These are phyloP conservation scores for Cosmia pyralina DNA, from an alignment of 2,888 invertebrate genomes.

Conservation along the genomic window DNA sequence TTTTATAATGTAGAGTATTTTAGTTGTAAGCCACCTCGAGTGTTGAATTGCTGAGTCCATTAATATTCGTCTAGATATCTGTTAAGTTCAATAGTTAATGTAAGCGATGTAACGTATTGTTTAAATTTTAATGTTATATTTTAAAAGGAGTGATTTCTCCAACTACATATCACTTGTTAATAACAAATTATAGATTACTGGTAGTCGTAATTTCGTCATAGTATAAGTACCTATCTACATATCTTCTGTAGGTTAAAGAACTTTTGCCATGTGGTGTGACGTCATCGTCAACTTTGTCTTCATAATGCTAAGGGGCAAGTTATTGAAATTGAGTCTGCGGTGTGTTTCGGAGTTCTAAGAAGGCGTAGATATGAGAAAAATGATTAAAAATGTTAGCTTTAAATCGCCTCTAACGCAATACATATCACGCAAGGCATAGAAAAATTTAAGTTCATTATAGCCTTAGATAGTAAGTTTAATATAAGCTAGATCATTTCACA, in stretches of 20 bases:
- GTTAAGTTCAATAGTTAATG: constrained; percentile 79
- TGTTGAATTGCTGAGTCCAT: constrained; percentile 87
- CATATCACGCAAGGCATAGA: constrained; percentile 90
- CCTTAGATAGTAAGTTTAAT: constrained; percentile 81
- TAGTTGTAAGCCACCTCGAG: constrained; percentile 87
- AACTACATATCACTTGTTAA: constrained; percentile 90
- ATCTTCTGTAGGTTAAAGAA: constrained; percentile 73
- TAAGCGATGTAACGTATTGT: constrained; percentile 81
- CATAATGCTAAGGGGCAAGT: constrained; percentile 69
- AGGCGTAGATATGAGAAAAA: constrained; percentile 70
- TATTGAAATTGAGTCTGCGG: constrained; percentile 67
- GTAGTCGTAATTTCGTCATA: constrained; percentile 87
- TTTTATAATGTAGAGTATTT: constrained; percentile 82
- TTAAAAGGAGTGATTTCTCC: constrained; percentile 87
- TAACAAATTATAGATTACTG: constrained; percentile 86
- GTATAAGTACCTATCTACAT: constrained; percentile 67
- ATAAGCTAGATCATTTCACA: constrained; percentile 88
- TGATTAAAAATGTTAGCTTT: constrained; percentile 81
- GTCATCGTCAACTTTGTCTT: constrained; percentile 72
- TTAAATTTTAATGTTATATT: constrained; percentile 83
- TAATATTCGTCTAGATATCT: constrained; percentile 76
- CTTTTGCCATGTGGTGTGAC: constrained; percentile 72
- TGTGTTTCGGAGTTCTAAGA: constrained; percentile 68
- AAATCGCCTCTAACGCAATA: constrained; percentile 88
- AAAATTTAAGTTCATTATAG: constrained; percentile 87